phyloP scores from a whole-genome alignment of 1,140 invertebrate species.

The Tetragnatha versicolor region DNA sequence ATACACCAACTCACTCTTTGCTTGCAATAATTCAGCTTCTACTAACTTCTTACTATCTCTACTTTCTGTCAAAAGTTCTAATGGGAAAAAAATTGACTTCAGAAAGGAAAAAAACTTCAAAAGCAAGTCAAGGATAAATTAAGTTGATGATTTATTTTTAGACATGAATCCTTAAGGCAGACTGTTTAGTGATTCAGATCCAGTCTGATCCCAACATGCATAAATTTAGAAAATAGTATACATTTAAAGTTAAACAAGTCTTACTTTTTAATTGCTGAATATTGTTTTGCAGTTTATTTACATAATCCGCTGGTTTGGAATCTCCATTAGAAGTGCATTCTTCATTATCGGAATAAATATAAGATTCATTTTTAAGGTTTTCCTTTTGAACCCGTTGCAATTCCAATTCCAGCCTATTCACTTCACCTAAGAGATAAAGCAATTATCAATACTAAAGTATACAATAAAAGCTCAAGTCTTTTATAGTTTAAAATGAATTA shows the following conservation, averaged over 20 bases:
- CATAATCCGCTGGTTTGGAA: conserved; percentile 47
- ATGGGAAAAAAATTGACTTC: neutral
- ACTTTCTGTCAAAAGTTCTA: conserved; percentile 59
- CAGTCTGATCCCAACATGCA: no score
- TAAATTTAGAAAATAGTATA: no score
- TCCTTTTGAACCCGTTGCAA: conserved; percentile 51
- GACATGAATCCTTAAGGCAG: no score
- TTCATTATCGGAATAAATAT: conserved; percentile 27
- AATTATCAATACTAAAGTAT: no score
- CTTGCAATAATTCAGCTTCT: conserved; percentile 61
- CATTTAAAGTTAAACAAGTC: neutral
- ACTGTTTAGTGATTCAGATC: no score
- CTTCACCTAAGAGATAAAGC: conserved; percentile 40
- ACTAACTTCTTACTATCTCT: conserved; percentile 56
- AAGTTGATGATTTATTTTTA: no score
- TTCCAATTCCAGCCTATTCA: conserved; percentile 48
- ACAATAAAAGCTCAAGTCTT: no score
- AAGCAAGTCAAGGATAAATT: no score
- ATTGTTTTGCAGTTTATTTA: conserved; percentile 55
- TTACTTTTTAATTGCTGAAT: conserved; percentile 58
- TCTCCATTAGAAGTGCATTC: conserved; percentile 34
- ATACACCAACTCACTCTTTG: conserved; percentile 60
- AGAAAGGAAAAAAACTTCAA: no score
- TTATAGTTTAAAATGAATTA: no score
- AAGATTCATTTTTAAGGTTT: conserved; percentile 38